Percentiles rank a stretch among this genome's conserved stretches.
Evolutionary conservation across 1,140 invertebrate genomes (phyloP).

Genomic region (Bombus sibiricus): DNA sequence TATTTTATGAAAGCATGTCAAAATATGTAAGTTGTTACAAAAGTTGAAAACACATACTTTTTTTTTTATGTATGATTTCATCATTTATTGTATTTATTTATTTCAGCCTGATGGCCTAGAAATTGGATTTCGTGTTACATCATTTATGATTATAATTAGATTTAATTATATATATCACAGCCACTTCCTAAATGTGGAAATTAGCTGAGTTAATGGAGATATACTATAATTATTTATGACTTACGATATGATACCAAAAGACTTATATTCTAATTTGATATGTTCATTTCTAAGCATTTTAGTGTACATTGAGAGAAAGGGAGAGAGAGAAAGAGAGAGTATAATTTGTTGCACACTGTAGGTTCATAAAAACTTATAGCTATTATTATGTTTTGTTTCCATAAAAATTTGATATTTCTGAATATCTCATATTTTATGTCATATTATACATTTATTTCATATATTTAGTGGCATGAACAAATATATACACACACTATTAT

Average conservation of each 20-base stretch:
- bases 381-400: not conserved
- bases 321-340: not conserved
- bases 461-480: not conserved
- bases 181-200: slow-evolving; percentile 32
- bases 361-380: slow-evolving; percentile 26
- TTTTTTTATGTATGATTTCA: slow-evolving; percentile 8
- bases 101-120: no score
- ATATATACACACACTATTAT: slow-evolving; percentile 14
- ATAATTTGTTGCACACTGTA: slow-evolving; percentile 6
- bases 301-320: not conserved
- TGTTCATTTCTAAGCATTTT: slow-evolving; percentile 39
- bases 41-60: slow-evolving; percentile 10
- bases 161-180: slow-evolving; percentile 7
- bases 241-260: slow-evolving; percentile 33
- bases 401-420: not conserved
- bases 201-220: slow-evolving; percentile 9
- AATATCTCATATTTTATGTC: not conserved
- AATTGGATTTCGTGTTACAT: not conserved
- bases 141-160: slow-evolving; percentile 25
- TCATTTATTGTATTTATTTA: no score
- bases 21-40: slow-evolving; percentile 1
- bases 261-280: slow-evolving; percentile 40
- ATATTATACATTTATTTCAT: slow-evolving; percentile 21
- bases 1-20: slow-evolving; percentile 13
- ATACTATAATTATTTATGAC: slow-evolving; percentile 37